Conservation (phyloP, 2,113 vertebrate genomes). For the Ivindomyrus marchei region DNA sequence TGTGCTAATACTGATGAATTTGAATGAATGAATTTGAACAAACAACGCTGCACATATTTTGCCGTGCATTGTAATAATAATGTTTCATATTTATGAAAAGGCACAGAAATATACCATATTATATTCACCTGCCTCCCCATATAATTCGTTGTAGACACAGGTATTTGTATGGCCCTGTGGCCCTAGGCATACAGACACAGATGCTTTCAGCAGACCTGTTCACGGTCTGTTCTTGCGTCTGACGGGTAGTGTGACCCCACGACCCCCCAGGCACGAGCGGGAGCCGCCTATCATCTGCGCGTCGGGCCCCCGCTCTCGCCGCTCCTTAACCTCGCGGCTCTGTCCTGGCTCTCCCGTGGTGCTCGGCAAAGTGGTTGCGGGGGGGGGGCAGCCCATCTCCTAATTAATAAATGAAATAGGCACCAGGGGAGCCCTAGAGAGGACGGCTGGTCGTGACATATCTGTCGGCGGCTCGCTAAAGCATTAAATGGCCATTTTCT, state of each 20-base stretch:
- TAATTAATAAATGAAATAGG: slow-evolving; percentile 28
- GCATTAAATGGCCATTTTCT: slow-evolving; percentile 29
- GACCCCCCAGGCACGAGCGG: not conserved
- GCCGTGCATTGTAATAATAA: not conserved
- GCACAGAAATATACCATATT: not conserved
- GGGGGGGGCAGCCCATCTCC: slow-evolving; percentile 6
- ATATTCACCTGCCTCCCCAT: not conserved
- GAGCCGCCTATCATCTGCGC: not conserved
- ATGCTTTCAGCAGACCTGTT: not conserved
- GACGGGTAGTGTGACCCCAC: not conserved
- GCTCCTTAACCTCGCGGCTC: slow-evolving; percentile 14
- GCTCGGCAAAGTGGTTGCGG: not conserved
- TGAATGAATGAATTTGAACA: not conserved
- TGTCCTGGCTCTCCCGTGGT: slow-evolving; percentile 10
- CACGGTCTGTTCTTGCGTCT: not conserved
- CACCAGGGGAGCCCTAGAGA: slow-evolving; percentile 10
- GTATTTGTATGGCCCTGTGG: not conserved
- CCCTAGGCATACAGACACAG: not conserved
- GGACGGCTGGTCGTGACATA: slow-evolving; percentile 20
- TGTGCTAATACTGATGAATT: not conserved
- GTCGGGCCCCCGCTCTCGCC: not conserved
- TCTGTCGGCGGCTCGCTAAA: slow-evolving; percentile 23
- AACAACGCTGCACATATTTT: not conserved
- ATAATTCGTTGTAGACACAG: not conserved
- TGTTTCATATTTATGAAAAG: not conserved